phyloP scores from a whole-genome alignment of 2,888 invertebrate species.

The Micropterix aruncella region DNA sequence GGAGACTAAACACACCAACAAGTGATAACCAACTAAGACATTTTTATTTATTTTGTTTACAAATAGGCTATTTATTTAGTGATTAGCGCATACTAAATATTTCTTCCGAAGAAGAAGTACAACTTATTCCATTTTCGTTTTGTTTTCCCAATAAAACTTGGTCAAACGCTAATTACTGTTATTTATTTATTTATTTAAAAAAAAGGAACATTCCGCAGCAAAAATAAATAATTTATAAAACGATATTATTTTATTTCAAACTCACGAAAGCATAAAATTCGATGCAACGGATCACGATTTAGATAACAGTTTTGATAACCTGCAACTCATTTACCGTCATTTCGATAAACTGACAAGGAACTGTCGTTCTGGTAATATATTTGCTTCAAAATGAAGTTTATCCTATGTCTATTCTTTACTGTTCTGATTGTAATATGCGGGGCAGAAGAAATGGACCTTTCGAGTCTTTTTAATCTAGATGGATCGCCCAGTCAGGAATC shows the following conservation, averaged over 20 bases:
- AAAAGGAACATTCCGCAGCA: no score
- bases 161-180: not conserved
- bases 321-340: no score
- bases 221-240: no score
- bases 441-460: no score
- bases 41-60: slow-evolving; percentile 1
- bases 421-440: no score
- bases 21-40: slow-evolving; percentile 13
- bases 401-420: not conserved
- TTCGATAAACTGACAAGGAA: no score
- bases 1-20: slow-evolving; percentile 48
- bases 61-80: slow-evolving; percentile 2
- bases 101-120: slow-evolving; percentile 16
- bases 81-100: slow-evolving; percentile 22
- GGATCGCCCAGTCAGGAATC: not conserved
- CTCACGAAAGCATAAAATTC: no score
- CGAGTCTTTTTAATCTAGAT: not conserved
- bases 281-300: no score
- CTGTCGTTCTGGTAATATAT: no score
- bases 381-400: not conserved
- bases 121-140: not conserved
- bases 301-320: no score
- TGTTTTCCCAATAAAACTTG: not conserved
- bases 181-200: not conserved
- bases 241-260: no score